A percentile compares a stretch with the other conserved stretches of the same genome.
Evolutionary conservation across 2,797 vertebrate genomes (phyloP).

Genomic region (Chaenodraco wilsoni): DNA sequence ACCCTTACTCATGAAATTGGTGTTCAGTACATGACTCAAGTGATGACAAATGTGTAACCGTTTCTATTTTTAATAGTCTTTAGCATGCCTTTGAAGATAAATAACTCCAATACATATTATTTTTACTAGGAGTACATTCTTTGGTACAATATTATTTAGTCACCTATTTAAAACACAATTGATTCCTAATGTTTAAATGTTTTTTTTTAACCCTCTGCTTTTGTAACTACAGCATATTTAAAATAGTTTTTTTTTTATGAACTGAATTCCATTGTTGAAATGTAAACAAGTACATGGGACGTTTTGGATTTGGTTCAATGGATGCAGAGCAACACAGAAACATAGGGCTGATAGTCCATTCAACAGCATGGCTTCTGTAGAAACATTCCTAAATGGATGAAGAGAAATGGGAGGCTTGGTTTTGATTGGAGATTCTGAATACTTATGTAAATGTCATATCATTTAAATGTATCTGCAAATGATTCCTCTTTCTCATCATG

Average conservation of each 20-base stretch:
- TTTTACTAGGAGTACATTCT: neutral
- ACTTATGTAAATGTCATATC: too few relatives aligned
- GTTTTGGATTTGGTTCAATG: too few relatives aligned
- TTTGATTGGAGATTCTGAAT: too few relatives aligned
- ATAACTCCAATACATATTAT: neutral
- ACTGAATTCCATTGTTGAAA: too few relatives aligned
- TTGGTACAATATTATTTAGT: neutral
- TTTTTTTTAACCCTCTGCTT: neutral
- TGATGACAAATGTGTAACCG: neutral
- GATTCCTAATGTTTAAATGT: neutral
- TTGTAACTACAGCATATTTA: neutral
- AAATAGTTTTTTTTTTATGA: neutral
- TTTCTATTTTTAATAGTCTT: neutral
- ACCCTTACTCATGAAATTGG: slow-evolving; percentile 31
- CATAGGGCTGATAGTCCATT: too few relatives aligned
- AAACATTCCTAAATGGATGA: too few relatives aligned
- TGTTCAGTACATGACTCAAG: neutral
- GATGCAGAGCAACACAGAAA: too few relatives aligned
- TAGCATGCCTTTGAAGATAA: neutral
- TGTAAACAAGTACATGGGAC: too few relatives aligned
- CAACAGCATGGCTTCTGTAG: too few relatives aligned
- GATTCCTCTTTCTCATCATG: too few relatives aligned
- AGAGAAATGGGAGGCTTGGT: too few relatives aligned
- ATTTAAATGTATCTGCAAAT: too few relatives aligned
- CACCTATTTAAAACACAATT: neutral